These are phyloP conservation scores for Tichodroma muraria DNA, from an alignment of 2,113 vertebrate species.

Conservation along the genomic window DNA sequence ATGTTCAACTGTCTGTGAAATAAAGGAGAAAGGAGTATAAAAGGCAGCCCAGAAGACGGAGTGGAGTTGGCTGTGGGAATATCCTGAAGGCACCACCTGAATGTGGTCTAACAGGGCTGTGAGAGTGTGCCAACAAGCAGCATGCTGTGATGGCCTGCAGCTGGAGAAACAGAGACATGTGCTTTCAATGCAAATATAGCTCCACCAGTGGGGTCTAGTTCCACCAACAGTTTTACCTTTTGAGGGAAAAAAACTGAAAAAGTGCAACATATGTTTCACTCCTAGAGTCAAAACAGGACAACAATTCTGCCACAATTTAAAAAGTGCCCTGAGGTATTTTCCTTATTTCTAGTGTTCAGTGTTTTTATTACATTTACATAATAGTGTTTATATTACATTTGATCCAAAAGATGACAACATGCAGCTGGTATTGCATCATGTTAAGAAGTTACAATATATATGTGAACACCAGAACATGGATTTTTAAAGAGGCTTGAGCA, in stretches of 20 bases:
- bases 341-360: neutral
- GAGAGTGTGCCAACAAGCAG: neutral
- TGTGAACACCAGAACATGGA: neutral
- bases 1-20: slow-evolving; percentile 24
- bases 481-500: neutral
- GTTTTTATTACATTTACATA: neutral
- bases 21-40: neutral
- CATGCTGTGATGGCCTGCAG: neutral
- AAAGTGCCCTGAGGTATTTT: neutral
- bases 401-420: neutral
- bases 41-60: neutral
- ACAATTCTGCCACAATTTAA: neutral
- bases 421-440: neutral
- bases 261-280: neutral
- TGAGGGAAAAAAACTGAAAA: neutral
- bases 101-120: neutral
- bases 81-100: neutral
- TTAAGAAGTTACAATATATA: neutral
- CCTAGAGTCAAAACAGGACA: neutral
- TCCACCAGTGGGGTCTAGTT: neutral
- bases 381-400: neutral
- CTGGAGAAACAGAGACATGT: neutral
- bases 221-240: neutral
- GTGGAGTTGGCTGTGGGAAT: neutral
- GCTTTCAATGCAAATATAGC: neutral